Evolutionary conservation across 30 jellyfish, hydroid and myxozoan genomes (phyloP), one percentile per base, ranked within the genome.

Genomic region (Chrysaora quinquecirrha): DNA sequence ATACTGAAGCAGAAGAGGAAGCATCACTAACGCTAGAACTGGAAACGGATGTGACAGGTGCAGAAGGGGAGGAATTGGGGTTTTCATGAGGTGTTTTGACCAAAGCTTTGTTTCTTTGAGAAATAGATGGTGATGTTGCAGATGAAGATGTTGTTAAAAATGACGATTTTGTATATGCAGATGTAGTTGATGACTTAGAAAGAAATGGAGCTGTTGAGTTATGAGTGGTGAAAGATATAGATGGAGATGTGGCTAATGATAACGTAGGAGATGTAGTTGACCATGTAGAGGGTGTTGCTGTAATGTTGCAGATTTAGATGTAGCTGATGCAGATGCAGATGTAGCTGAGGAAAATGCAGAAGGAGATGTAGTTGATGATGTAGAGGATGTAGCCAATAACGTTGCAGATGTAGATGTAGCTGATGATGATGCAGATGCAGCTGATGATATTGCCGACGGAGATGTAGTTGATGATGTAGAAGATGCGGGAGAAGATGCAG

Each of bases 251-350:
- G 54, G 14, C 54, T 38, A 38, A 38, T 38, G 54, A 38, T 3
- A 38, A 38, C 14, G 54, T 14, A n/a, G 54, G 54, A 38, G 54
- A 38, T 38, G 54, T 38, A 38, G 54, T 38, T 38, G 54, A 38
- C 14, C 11, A 38, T 38, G 54, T 38, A 38, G 54, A 38, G 54
- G 54, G 14, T 38, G 54, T 38, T 3, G 14, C 6, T 38, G 54
- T 38, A 38, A 38, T 14, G 54, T 14, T 38, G 54, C 54, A 38
- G 54, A 38, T 38, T 38, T 38, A 38, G 54, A 38, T 38, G 54
- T 38, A 38, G 54, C 54, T 38, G 54, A 38, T 38, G 54, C 54
- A n/a, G n/a, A n/a, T n/a, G 54, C 54, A 38, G 54, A 38, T 38
- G 54, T 38, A 38, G 54, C 54, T 38, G 54, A 38, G 6, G 54